phyloP scores from a whole-genome alignment of 2,113 vertebrate genomes.

The Stigmatopora argus region DNA sequence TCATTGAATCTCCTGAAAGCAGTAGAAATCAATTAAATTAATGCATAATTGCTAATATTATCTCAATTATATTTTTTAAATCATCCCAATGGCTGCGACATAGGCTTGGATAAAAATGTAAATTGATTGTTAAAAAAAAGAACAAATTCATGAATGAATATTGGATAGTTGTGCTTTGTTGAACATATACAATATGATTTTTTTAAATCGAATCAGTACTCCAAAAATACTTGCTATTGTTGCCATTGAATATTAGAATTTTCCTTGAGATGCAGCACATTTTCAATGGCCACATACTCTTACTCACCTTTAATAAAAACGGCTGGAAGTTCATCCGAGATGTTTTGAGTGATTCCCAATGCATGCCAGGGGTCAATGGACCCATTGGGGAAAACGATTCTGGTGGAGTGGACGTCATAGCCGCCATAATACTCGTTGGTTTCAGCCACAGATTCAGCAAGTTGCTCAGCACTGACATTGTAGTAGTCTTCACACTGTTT shows the following conservation, averaged over 20 bases:
- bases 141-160: no score
- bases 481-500: slow-evolving; percentile 55
- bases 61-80: no score
- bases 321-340: slow-evolving; percentile 51
- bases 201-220: background rate
- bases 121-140: no score
- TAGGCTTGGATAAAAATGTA: no score
- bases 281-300: background rate
- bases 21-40: no score
- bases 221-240: background rate
- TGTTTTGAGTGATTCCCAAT: slow-evolving; percentile 60
- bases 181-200: background rate
- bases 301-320: slow-evolving; percentile 63
- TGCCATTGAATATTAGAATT: background rate
- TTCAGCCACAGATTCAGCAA: slow-evolving; percentile 48
- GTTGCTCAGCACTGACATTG: slow-evolving; percentile 40
- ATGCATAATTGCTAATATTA: no score
- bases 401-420: slow-evolving; percentile 50
- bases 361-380: slow-evolving; percentile 67
- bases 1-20: no score
- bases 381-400: slow-evolving; percentile 67
- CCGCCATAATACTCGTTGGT: slow-evolving; percentile 64
- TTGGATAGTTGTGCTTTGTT: background rate
- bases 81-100: no score
- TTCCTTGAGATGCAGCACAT: no score